These are phyloP conservation scores for Notolabrus celidotus DNA, from an alignment of 2,797 vertebrate species.

Conservation along the genomic window DNA sequence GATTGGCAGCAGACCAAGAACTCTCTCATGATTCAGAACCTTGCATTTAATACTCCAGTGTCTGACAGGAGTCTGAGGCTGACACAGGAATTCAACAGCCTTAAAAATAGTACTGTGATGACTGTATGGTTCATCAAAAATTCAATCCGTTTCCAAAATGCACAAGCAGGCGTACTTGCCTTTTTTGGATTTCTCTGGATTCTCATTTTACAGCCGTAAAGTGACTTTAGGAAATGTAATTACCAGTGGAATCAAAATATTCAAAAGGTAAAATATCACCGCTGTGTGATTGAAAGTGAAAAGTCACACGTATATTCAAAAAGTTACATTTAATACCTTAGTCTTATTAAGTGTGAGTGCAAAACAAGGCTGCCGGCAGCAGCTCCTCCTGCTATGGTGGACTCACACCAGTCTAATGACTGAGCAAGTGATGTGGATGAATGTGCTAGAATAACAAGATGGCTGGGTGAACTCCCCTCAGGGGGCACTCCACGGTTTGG, in stretches of 20 bases:
- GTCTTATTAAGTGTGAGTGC: slow-evolving; percentile 25
- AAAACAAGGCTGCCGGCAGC: slow-evolving; percentile 48
- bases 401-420: slow-evolving; percentile 63
- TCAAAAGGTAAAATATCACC: slow-evolving; percentile 20
- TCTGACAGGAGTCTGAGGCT: slow-evolving; percentile 73
- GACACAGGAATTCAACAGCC: slow-evolving; percentile 72
- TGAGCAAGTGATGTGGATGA: slow-evolving; percentile 78
- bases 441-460: slow-evolving; percentile 80
- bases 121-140: slow-evolving; percentile 71
- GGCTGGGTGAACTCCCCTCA: slow-evolving; percentile 71
- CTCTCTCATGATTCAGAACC: slow-evolving; percentile 70
- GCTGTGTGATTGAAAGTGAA: background rate
- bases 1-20: slow-evolving; percentile 77
- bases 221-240: slow-evolving; percentile 44
- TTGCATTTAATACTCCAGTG: slow-evolving; percentile 72
- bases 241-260: slow-evolving; percentile 26
- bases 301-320: slow-evolving; percentile 21
- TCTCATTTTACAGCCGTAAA: slow-evolving; percentile 38
- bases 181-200: slow-evolving; percentile 59
- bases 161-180: slow-evolving; percentile 37
- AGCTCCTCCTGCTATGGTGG: slow-evolving; percentile 44
- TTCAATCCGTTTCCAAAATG: slow-evolving; percentile 56
- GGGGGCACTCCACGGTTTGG: slow-evolving; percentile 75
- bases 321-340: slow-evolving; percentile 36
- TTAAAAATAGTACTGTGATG: slow-evolving; percentile 72